These are phyloP conservation scores for Rhinoptilus africanus DNA, from an alignment of 2,113 vertebrate genomes.

Conservation along the genomic window DNA sequence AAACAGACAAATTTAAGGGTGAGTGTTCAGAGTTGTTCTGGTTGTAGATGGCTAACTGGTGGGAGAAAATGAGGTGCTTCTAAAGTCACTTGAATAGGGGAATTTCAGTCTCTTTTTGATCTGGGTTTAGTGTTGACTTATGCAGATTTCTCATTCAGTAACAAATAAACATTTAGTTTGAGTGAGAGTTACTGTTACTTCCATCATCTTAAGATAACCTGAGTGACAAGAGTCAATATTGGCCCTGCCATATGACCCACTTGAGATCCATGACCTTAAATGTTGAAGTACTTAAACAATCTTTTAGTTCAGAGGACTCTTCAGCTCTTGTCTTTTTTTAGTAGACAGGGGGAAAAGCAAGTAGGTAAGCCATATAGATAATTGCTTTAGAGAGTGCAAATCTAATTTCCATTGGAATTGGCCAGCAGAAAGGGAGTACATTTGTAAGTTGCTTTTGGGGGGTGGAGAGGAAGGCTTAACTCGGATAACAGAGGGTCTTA, in stretches of 20 bases:
- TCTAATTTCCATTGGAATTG: neutral
- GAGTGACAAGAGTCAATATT: neutral
- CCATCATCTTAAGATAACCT: neutral
- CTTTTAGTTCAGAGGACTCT: neutral
- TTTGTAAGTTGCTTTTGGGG: neutral
- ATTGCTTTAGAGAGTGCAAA: neutral
- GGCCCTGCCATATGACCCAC: neutral
- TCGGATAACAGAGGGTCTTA: neutral
- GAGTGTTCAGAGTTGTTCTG: neutral
- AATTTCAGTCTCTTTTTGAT: neutral
- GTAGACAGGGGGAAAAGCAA: neutral
- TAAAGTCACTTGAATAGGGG: neutral
- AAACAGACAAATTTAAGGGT: constrained; percentile 99
- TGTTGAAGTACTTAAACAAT: neutral
- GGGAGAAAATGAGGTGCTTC: neutral
- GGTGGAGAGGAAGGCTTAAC: neutral
- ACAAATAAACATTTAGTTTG: neutral
- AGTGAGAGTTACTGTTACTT: neutral
- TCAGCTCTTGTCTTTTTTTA: neutral
- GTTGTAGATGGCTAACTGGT: neutral
- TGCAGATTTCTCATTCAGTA: neutral
- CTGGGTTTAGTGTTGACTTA: neutral
- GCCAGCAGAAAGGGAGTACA: neutral
- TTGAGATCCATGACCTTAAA: neutral
- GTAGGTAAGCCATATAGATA: neutral